Evolutionary conservation across 2,113 vertebrate genomes (phyloP).

Genomic region (Scortum barcoo): DNA sequence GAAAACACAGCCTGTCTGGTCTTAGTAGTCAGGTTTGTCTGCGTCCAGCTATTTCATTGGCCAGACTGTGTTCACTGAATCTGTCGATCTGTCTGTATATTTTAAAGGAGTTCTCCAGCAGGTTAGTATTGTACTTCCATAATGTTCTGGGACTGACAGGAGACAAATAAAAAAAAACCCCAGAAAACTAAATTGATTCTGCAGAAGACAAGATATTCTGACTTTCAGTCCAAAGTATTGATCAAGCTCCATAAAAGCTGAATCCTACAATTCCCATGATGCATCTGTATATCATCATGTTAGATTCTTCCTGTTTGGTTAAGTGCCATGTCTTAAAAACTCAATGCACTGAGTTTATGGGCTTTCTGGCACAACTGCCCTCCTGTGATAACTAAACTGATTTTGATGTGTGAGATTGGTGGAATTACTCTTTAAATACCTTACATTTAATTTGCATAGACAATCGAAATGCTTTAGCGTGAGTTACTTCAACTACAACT

Average conservation of each 20-base stretch:
- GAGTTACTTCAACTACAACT: no score
- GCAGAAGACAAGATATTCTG: slow-evolving; percentile 22
- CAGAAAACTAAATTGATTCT: slow-evolving; percentile 33
- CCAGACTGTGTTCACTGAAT: slow-evolving; percentile 19
- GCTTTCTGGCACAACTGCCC: neutral
- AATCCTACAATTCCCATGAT: slow-evolving; percentile 26
- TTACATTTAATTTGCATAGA: neutral
- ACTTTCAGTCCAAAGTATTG: slow-evolving; percentile 22
- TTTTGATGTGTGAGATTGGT: neutral
- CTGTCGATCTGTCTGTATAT: neutral
- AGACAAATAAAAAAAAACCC: slow-evolving; percentile 28
- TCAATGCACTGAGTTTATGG: neutral
- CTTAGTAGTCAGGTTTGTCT: slow-evolving; percentile 7
- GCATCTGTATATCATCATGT: slow-evolving; percentile 15
- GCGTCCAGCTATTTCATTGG: neutral
- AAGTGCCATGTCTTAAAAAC: slow-evolving; percentile 11
- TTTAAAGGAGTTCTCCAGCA: slow-evolving; percentile 39
- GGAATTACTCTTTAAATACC: neutral
- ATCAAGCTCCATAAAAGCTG: slow-evolving; percentile 20
- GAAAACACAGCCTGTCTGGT: slow-evolving; percentile 16
- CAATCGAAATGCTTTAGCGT: neutral
- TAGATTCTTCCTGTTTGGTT: neutral
- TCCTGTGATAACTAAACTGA: neutral
- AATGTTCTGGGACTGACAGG: slow-evolving; percentile 29
- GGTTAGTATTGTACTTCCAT: slow-evolving; percentile 27